Evolutionary conservation across 2,888 invertebrate genomes (phyloP).

Genomic region (Diarsia rubi): DNA sequence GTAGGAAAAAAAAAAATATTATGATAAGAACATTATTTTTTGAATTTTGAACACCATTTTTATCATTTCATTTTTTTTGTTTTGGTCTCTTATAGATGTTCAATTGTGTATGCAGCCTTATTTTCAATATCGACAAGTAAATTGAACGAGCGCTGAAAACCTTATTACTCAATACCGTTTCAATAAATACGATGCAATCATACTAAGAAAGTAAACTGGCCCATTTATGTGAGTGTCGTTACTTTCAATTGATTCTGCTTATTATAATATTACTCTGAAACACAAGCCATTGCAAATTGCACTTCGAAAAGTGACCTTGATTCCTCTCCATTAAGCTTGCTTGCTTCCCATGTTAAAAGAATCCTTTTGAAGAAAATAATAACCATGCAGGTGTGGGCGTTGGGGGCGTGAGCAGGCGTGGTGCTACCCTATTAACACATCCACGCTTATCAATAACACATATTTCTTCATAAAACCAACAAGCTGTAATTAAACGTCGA

Average conservation of each 20-base stretch:
- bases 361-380: constrained; percentile 46
- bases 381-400: constrained; percentile 54
- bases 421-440: constrained; percentile 70
- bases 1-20: background rate
- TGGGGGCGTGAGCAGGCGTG: constrained; percentile 82
- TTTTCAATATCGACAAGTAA: constrained; percentile 18
- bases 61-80: background rate
- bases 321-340: background rate
- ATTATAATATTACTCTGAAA: background rate
- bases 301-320: background rate
- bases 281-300: background rate
- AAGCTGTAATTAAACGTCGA: constrained; percentile 61
- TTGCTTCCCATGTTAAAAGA: constrained; percentile 13
- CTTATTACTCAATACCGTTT: constrained; percentile 23
- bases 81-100: background rate
- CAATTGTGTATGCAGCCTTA: constrained; percentile 30
- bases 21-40: background rate
- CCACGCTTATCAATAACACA: constrained; percentile 76
- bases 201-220: constrained; percentile 8
- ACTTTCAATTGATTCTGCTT: background rate
- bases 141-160: constrained; percentile 31
- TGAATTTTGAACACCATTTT: background rate
- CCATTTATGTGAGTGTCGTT: constrained; percentile 3
- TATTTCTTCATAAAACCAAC: constrained; percentile 73
- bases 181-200: constrained; percentile 14